Evolutionary conservation across 2,113 vertebrate genomes (phyloP), one percentile per base, ranked within the genome.

Genomic region (Diadophis punctatus): DNA sequence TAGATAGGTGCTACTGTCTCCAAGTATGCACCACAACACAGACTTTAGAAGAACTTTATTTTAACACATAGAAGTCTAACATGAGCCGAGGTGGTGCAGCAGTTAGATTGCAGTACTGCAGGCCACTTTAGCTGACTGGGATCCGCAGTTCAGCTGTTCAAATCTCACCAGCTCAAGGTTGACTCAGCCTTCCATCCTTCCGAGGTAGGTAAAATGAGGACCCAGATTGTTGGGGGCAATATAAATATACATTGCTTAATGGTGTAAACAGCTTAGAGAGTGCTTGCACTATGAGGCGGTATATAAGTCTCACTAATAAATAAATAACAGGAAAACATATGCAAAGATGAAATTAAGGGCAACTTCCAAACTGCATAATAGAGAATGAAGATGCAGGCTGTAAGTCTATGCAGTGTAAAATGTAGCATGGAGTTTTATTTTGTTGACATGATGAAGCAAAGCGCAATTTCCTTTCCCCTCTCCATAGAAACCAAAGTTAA

Each of bases 371-470:
- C 68, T 39, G 16, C 16, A 18, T 39, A 80, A 80, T 39, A 80
- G 68, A 80, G n/a, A 80, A 80, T 80, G 68, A 34, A 80, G 68
- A 20, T 80, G 16, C 16, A 39, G 16, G 68, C 16, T 39, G 16
- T 74, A 74, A 34, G 85, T 9, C 18, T 27, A 14, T 16, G 3
- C 80, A 90, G 34, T 10, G 23, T 9, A 91, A 48, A 85, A 18
- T 10, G 30, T 1, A 0, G 9, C 27, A 16, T 4, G 27, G 8
- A 88, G 49, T 0, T 0, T 0, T 0, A 7, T 58, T 91, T n/a
- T 91, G 34, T 25, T 94, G 52, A 10, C 91, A 51, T 91, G 91
- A 46, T 39, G 8, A 7, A 68, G 14, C 46, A 88, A 94, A 94
- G 3, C 12, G 25, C 1, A 2, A 0, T 6, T 94, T 12, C 53